phyloP scores from a whole-genome alignment of 2,888 invertebrate species.

The Pseudococcus jackbeardsleyi region DNA sequence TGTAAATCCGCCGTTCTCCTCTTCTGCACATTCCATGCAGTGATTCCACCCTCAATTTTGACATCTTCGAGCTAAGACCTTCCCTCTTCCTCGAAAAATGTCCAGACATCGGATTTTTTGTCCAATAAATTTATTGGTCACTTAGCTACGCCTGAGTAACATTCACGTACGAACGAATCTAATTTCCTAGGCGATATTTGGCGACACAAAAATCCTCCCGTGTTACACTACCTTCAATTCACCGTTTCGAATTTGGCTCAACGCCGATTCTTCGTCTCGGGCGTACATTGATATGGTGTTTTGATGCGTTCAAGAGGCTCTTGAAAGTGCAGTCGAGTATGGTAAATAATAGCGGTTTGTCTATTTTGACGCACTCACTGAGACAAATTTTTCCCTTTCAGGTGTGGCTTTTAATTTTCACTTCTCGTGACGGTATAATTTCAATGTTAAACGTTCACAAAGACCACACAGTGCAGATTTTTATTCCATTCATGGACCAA shows the following conservation, averaged over 20 bases:
- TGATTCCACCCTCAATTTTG: too few relatives aligned
- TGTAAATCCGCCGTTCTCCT: too few relatives aligned
- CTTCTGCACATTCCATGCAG: neutral
- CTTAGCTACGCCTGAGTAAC: conserved; percentile 23
- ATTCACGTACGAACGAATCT: conserved; percentile 24
- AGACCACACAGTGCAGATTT: conserved; percentile 33
- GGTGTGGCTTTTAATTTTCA: conserved; percentile 40
- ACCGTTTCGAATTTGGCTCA: conserved; percentile 17
- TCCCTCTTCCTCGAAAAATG: neutral
- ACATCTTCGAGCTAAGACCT: too few relatives aligned
- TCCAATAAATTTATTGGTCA: conserved; percentile 25
- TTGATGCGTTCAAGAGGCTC: conserved; percentile 31
- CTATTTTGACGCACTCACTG: conserved; percentile 34
- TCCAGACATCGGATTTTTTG: neutral
- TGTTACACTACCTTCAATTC: neutral
- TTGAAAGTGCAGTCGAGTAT: conserved; percentile 39
- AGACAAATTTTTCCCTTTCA: conserved; percentile 34
- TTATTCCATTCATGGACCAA: neutral
- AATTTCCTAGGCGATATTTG: neutral
- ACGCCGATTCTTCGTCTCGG: neutral
- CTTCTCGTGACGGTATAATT: conserved; percentile 42
- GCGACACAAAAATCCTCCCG: neutral
- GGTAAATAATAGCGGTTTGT: conserved; percentile 42
- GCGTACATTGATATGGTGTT: conserved; percentile 39
- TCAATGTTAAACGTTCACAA: conserved; percentile 40